These are phyloP conservation scores for Dicyrtoma fusca DNA, from an alignment of 2,888 invertebrate genomes.

Conservation along the genomic window DNA sequence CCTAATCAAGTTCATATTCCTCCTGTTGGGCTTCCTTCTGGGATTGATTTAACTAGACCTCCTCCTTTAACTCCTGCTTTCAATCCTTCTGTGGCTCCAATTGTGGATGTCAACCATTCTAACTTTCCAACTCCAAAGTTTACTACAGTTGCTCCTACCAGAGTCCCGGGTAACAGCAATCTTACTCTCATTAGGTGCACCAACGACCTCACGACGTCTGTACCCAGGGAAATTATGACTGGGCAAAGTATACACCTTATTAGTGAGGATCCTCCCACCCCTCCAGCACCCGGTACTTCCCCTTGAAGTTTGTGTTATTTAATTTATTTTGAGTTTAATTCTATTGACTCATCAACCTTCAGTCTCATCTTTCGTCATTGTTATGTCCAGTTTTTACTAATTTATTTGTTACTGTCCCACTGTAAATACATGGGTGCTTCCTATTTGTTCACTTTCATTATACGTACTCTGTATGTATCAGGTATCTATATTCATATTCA, in stretches of 20 bases:
- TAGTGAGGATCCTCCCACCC: neutral
- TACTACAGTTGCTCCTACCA: neutral
- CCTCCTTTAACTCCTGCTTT: conserved; percentile 63
- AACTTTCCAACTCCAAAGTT: neutral
- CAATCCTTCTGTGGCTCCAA: conserved; percentile 50
- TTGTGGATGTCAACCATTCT: neutral
- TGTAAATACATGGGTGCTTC: too few relatives aligned
- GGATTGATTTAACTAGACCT: conserved; percentile 64
- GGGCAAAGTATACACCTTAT: neutral
- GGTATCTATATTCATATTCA: too few relatives aligned
- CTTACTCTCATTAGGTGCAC: conserved; percentile 14
- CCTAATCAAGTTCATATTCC: neutral
- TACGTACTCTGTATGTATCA: neutral
- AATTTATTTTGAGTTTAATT: neutral
- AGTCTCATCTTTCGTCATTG: too few relatives aligned
- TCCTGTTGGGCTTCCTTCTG: conserved; percentile 31
- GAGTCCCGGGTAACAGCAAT: conserved; percentile 19
- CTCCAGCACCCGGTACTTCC: conserved; percentile 38
- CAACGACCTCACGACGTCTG: neutral
- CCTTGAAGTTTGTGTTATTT: conserved; percentile 15
- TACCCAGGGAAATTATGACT: neutral
- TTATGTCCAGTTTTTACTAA: too few relatives aligned
- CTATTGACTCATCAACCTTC: neutral
- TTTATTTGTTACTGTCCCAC: too few relatives aligned
- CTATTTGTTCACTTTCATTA: neutral